Percentiles rank a stretch among this genome's conserved stretches.
Conservation (phyloP, 2,797 vertebrate genomes). For the Diceros bicornis region DNA sequence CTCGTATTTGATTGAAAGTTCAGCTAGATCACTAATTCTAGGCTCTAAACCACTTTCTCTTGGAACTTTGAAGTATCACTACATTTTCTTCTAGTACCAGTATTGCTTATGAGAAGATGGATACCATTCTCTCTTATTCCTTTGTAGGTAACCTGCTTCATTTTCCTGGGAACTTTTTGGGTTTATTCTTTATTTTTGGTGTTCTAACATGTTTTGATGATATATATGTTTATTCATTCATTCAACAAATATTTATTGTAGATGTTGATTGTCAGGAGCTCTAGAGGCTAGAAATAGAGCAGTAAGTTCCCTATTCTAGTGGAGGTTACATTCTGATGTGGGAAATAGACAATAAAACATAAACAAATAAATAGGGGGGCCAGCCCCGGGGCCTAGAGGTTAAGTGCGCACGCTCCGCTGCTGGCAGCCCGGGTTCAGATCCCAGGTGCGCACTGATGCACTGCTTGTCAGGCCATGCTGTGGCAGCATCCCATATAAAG, state of each 20-base stretch:
- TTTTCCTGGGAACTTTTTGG: background rate
- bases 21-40: background rate
- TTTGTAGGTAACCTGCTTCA: background rate
- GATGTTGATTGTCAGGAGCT: background rate
- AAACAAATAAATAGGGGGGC: background rate
- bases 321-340: background rate
- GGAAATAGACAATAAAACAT: background rate
- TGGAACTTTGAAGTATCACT: background rate
- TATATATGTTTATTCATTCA: background rate
- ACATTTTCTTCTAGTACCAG: background rate
- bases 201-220: background rate
- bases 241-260: background rate
- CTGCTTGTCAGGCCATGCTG: too few relatives aligned
- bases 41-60: background rate
- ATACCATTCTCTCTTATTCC: background rate
- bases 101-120: background rate
- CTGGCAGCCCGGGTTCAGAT: too few relatives aligned
- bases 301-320: background rate
- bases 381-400: too few relatives aligned
- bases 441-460: too few relatives aligned
- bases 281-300: background rate
- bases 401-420: too few relatives aligned
- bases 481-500: too few relatives aligned
- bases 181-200: background rate
- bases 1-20: background rate